These are phyloP conservation scores for Ganaspis sp. DNA, from an alignment of 1,140 invertebrate species.

Conservation along the genomic window DNA sequence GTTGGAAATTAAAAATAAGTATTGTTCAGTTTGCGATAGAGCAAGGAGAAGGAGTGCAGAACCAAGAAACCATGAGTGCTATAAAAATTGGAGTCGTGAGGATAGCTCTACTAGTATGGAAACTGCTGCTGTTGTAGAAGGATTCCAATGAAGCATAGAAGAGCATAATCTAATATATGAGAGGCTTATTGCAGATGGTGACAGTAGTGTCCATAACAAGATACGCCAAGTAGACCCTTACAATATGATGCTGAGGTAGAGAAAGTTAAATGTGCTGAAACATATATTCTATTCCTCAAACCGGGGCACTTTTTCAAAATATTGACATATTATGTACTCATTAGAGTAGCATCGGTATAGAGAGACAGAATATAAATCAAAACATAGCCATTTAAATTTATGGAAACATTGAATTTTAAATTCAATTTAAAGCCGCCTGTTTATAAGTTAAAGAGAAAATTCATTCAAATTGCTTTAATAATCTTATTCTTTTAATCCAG, in stretches of 20 bases:
- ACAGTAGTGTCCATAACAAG: slow-evolving; percentile 63
- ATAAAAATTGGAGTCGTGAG: slow-evolving; percentile 54
- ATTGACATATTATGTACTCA: too few species aligned
- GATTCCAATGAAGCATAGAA: slow-evolving; percentile 61
- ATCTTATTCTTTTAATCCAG: too few species aligned
- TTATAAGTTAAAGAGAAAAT: too few species aligned
- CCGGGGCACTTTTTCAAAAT: too few species aligned
- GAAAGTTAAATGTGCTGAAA: neutral
- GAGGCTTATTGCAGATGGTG: slow-evolving; percentile 67
- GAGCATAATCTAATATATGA: too few species aligned
- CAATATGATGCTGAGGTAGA: neutral
- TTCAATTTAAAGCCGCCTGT: too few species aligned
- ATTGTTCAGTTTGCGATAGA: neutral
- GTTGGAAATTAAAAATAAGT: slow-evolving; percentile 6
- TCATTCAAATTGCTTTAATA: too few species aligned
- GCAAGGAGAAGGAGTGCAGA: neutral
- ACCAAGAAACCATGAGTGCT: slow-evolving; percentile 44
- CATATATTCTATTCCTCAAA: too few species aligned
- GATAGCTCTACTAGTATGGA: slow-evolving; percentile 65
- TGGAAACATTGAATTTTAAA: too few species aligned
- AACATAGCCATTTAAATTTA: too few species aligned
- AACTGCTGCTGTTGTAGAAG: slow-evolving; percentile 66
- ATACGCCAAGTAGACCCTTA: neutral
- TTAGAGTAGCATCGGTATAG: too few species aligned
- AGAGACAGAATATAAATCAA: too few species aligned